Conservation (phyloP, 2,113 vertebrate species). For the Myotis brandtii region DNA sequence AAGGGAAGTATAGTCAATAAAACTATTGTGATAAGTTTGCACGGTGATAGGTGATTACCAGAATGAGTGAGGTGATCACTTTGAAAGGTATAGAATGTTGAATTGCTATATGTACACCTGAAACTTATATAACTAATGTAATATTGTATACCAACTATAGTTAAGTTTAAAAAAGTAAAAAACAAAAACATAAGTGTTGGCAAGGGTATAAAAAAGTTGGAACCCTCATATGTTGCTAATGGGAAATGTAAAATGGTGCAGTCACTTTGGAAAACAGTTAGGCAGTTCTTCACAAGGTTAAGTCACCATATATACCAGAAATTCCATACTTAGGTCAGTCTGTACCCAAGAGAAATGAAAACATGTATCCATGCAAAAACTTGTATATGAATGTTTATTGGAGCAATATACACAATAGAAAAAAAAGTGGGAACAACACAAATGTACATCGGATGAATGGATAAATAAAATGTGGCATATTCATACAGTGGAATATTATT, state of each 20-base stretch:
- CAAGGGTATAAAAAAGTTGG: neutral
- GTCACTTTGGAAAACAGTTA: neutral
- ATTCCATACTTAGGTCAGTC: neutral
- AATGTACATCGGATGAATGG: neutral
- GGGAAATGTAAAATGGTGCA: neutral
- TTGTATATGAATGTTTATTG: neutral
- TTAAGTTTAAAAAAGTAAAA: neutral
- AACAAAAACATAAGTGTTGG: neutral
- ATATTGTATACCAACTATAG: neutral
- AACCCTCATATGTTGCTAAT: neutral
- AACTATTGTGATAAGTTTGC: neutral
- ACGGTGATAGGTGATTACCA: neutral
- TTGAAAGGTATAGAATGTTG: neutral
- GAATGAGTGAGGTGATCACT: neutral
- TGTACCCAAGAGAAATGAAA: slow-evolving; percentile 11
- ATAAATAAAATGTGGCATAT: neutral
- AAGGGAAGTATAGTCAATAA: neutral
- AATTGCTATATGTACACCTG: neutral
- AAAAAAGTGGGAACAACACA: neutral
- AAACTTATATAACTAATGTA: neutral
- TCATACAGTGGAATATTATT: slow-evolving; percentile 7
- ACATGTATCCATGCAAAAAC: neutral
- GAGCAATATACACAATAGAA: neutral
- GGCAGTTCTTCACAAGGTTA: neutral
- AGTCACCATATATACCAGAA: neutral